These are phyloP conservation scores for Druceiella hillmani DNA, from an alignment of 2,888 invertebrate species.

Conservation along the genomic window DNA sequence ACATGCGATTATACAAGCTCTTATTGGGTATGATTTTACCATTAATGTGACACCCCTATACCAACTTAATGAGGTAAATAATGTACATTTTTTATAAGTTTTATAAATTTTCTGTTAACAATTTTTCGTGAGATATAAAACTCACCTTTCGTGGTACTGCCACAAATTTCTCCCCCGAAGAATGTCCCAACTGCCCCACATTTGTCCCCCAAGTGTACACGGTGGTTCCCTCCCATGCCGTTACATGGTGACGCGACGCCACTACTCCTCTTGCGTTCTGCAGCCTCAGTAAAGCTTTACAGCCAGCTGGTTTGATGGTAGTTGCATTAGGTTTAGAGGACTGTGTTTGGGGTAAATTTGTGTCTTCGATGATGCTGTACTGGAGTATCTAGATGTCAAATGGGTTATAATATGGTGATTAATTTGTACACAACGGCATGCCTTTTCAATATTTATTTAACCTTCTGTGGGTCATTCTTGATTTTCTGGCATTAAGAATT, in stretches of 20 bases:
- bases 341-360: conserved; percentile 32
- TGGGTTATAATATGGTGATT: no score
- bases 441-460: no score
- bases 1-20: no score
- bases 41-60: no score
- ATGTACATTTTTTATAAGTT: conserved; percentile 1
- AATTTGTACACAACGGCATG: no score
- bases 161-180: conserved; percentile 42
- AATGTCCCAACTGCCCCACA: conserved; percentile 75
- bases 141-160: conserved; percentile 45
- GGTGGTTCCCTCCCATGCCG: conserved; percentile 55
- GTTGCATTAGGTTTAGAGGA: conserved; percentile 34
- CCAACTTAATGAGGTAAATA: no score
- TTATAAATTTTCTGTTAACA: conserved; percentile 2
- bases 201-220: conserved; percentile 80
- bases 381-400: conserved; percentile 42
- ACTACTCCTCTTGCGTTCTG: conserved; percentile 50
- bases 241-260: conserved; percentile 67
- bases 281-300: conserved; percentile 36
- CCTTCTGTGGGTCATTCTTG: no score
- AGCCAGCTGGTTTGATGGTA: no score
- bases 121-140: no score
- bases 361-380: conserved; percentile 35
- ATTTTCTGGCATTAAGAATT: no score
- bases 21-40: no score